Evolutionary conservation across 2,888 invertebrate species (phyloP).

Genomic region (Lasioglossum oenotherae): DNA sequence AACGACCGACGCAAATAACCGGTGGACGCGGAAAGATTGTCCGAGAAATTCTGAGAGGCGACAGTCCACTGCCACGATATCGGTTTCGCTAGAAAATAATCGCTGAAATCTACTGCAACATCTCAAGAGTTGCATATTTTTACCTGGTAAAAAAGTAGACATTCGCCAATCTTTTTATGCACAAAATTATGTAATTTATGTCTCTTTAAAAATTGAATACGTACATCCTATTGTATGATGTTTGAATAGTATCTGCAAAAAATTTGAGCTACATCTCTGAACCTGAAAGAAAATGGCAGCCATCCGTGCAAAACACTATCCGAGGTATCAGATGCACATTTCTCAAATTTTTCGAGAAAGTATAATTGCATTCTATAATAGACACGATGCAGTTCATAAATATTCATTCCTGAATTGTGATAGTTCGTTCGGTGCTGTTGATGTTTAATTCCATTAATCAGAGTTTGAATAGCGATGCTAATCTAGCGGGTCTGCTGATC

Average conservation of each 20-base stretch:
- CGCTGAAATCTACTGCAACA: neutral
- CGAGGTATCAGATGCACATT: no score
- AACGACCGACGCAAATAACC: conserved; percentile 35
- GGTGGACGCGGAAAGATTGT: conserved; percentile 42
- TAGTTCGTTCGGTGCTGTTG: neutral
- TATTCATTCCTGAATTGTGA: neutral
- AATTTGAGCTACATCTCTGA: neutral
- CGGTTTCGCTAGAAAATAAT: neutral
- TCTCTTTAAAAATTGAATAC: neutral
- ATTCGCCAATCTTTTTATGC: neutral
- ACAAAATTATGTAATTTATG: neutral
- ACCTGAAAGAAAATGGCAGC: neutral
- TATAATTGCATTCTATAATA: neutral
- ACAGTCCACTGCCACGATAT: neutral
- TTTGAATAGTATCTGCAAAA: neutral
- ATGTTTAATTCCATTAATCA: neutral
- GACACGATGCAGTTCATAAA: neutral
- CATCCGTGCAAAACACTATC: neutral
- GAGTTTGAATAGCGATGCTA: neutral
- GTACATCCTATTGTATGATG: neutral
- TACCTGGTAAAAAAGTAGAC: neutral
- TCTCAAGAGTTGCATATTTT: neutral
- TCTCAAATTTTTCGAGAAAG: no score
- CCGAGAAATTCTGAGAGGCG: conserved; percentile 37
- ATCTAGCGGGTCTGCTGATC: neutral